Evolutionary conservation across 2,113 vertebrate species (phyloP).

Genomic region (Coregonus clupeaformis): DNA sequence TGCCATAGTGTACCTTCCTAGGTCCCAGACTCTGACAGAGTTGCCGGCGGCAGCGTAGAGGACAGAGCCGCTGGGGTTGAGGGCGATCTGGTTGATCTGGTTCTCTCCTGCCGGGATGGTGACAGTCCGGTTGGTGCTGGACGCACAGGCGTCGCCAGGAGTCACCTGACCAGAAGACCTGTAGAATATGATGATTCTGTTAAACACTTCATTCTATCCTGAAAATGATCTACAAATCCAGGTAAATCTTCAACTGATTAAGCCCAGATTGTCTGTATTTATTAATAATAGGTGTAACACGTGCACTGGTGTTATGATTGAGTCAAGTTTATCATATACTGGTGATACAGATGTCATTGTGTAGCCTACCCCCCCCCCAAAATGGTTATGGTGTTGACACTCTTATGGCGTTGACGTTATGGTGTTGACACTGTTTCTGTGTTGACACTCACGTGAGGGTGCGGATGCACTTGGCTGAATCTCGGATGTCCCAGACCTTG

Average conservation of each 20-base stretch:
- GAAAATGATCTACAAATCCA: too few species aligned
- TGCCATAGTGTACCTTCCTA: conserved; percentile 78
- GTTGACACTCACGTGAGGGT: conserved; percentile 86
- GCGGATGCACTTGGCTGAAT: conserved; percentile 94
- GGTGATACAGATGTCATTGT: background rate
- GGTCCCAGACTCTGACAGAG: conserved; percentile 94
- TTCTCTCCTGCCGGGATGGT: conserved; percentile 92
- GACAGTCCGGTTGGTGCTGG: conserved; percentile 85
- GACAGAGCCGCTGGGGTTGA: conserved; percentile 88
- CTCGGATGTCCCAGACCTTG: conserved; percentile 98
- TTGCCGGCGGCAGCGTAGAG: conserved; percentile 94
- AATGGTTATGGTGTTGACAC: too few species aligned
- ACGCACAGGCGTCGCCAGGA: conserved; percentile 81
- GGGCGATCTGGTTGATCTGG: conserved; percentile 93
- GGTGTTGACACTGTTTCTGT: too few species aligned
- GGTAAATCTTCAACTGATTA: too few species aligned
- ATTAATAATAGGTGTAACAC: too few species aligned
- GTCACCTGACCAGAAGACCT: conserved; percentile 93
- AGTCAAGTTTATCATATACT: too few species aligned
- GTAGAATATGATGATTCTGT: background rate
- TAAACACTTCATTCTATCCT: too few species aligned
- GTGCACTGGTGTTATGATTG: too few species aligned
- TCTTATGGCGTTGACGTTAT: too few species aligned
- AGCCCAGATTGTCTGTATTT: too few species aligned
- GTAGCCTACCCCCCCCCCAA: background rate